These are phyloP conservation scores for Melipona quadrifasciata DNA, from an alignment of 1,140 invertebrate genomes.

Conservation along the genomic window DNA sequence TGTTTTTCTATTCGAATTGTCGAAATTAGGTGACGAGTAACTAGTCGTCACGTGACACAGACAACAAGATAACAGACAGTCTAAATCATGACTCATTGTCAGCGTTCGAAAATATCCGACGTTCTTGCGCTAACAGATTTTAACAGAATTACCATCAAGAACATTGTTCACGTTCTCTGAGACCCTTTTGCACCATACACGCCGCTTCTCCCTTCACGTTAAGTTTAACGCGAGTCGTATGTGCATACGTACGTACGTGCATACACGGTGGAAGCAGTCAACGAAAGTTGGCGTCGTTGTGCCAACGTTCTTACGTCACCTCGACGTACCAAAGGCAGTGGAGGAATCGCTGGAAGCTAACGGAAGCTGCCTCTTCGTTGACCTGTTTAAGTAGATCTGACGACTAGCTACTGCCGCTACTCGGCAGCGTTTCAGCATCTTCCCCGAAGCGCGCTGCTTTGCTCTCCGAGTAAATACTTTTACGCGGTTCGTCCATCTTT, in stretches of 20 bases:
- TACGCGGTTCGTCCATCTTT: not conserved
- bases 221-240: not conserved
- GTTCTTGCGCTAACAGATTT: no score
- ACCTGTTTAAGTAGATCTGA: slow-evolving; percentile 1
- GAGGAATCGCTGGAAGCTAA: not conserved
- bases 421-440: not conserved
- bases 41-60: no score
- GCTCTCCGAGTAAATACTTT: slow-evolving; percentile 22
- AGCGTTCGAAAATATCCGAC: no score
- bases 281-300: not conserved
- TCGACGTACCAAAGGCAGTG: not conserved
- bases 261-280: not conserved
- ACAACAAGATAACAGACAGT: no score
- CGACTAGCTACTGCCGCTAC: slow-evolving; percentile 9
- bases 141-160: not conserved
- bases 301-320: not conserved
- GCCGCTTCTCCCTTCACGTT: not conserved
- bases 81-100: no score
- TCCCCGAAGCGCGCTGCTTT: not conserved
- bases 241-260: no score
- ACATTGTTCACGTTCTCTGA: not conserved
- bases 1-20: no score
- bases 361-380: not conserved
- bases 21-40: no score
- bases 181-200: not conserved